Evolutionary conservation across 92 coral and sea anemone genomes (phyloP), one percentile per base, ranked within the genome.

Genomic region (Epizoanthus ramosus): DNA sequence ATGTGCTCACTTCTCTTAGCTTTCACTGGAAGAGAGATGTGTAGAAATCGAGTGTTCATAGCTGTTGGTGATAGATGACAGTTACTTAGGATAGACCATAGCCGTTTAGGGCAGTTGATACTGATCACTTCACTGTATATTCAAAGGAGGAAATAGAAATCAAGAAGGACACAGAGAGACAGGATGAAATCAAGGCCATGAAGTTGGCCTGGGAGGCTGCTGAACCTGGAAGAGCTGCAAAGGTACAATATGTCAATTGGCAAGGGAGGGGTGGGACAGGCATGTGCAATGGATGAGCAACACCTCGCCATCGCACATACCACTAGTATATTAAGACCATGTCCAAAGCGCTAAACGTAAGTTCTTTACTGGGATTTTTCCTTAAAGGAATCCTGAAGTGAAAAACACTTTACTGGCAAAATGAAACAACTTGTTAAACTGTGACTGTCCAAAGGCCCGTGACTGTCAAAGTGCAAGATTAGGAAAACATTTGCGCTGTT

Each of bases 201-300:
- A 96, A 96, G 73, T 79, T 81, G 45, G 99, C 99, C 15, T 96
- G 99, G 99, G 99, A 94, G 77, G 98, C 99, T 19, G 99, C 99
- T 6, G 94, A 96, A 79, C 99, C 99, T 28, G 99, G 99, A 43
- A 84, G 99, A 21, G 99, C 99, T 8, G 99, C 94, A 21, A 94
- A 94, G 97, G 87, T 87, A 60, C 22, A 8, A 69, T 2, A 1
- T 68, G 54, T 9, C 13, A 10, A 50, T 50, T 9, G 54, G 2
- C 54, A 2, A 50, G 16, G 54, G 54, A 50, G 54, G 14, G 54
- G 95, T 91, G 83, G 6, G 68, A 14, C 3, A 28, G 23, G 43
- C 31, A 22, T 71, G 13, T 15, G 75, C 3, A 37, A 37, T 37
- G 43, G 43, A 37, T 37, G 43, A 28, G 31, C 31, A 28, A 24